Evolutionary conservation across 92 coral and sea anemone genomes (phyloP), one percentile per base, ranked within the genome.

Genomic region (Epizoanthus rinbou): DNA sequence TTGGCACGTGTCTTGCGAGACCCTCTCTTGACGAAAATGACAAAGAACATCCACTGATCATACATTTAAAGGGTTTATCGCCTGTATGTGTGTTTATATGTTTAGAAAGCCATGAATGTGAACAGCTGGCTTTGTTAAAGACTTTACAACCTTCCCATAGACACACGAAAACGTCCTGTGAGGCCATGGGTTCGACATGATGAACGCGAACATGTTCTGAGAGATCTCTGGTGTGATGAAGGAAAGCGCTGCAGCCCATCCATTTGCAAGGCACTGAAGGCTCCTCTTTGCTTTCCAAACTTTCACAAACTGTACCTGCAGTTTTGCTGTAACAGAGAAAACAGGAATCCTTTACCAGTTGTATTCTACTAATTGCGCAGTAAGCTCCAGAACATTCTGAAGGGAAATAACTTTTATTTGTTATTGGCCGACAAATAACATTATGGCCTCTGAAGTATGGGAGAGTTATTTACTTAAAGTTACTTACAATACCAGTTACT

Each of bases 121-220:
- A 97, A 64, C 97, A 92, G 59, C 99, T 97, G 21, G 99, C 97
- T 69, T 95, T 91, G 86, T 97, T 95, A 88, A 92, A 97, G 56
- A 97, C 99, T 72, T 97, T 97, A 75, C 99, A 97, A 73, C 95
- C 97, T 78, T 92, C 86, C 99, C 99, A 97, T 15, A 97, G 86
- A 84, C 99, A 97, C 33, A 97, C 95, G 71, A 88, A 97, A 7
- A 97, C 95, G 73, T 97, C 98, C 50, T 93, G 95, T 0, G 80
- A 68, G 10, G 92, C 79, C 99, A 97, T 94, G 2, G 99, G 99
- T 72, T 97, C 95, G 4, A 97, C 95, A 67, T 97, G 99, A 31
- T 88, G 75, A 37, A 87, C 89, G 37, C 86, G 92, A 33, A 95
- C 98, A 73, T 97, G 99, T 53, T 91, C 93, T 18, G 99, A 94